Percentiles rank a stretch among this genome's conserved stretches.
Evolutionary conservation across 1,140 invertebrate genomes (phyloP).

Genomic region (Rhyzopertha dominica): DNA sequence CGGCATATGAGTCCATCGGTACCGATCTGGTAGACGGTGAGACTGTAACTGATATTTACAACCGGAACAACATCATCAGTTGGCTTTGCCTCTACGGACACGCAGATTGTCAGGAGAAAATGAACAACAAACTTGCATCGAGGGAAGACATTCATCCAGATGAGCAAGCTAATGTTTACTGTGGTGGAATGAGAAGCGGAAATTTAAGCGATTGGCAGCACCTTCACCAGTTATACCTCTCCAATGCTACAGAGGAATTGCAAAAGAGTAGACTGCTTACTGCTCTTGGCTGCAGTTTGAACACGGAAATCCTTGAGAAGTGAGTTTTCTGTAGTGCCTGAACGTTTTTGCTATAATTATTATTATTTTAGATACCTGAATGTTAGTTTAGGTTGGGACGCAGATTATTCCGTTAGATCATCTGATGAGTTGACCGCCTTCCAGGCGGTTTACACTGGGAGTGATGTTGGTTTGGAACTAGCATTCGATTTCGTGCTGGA

Average conservation of each 20-base stretch:
- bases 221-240: not conserved
- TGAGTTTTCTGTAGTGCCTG: too few species aligned
- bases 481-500: too few species aligned
- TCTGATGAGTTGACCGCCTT: too few species aligned
- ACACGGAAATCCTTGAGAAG: not conserved
- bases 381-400: too few species aligned
- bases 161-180: conserved; percentile 4
- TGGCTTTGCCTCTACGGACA: conserved; percentile 2
- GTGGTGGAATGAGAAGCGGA: conserved; percentile 6
- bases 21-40: not conserved
- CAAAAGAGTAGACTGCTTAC: not conserved
- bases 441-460: too few species aligned
- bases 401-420: too few species aligned
- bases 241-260: not conserved
- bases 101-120: not conserved
- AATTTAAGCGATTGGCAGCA: not conserved
- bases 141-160: not conserved
- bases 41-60: not conserved
- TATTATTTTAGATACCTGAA: too few species aligned
- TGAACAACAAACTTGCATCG: conserved; percentile 1
- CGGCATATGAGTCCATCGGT: not conserved
- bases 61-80: conserved; percentile 1
- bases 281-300: conserved; percentile 3
- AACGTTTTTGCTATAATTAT: too few species aligned
- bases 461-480: too few species aligned